Evolutionary conservation across 2,888 invertebrate species (phyloP).

Genomic region (Platycnemis pennipes): DNA sequence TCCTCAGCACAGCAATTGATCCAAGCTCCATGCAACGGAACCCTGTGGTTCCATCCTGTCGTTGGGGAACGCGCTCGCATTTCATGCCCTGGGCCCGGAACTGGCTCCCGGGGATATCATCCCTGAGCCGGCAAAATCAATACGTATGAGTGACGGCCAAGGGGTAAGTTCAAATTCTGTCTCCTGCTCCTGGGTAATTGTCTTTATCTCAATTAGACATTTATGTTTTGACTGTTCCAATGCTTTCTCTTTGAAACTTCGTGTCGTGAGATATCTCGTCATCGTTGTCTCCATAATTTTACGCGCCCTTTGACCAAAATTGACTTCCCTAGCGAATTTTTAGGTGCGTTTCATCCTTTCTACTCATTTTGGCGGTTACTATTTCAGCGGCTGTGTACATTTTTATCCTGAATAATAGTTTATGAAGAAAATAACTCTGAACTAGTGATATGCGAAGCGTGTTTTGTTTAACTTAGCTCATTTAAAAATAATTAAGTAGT

Average conservation of each 20-base stretch:
- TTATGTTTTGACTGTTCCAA: not conserved
- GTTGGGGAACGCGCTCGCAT: not conserved
- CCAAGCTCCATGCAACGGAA: not conserved
- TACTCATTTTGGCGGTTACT: not conserved
- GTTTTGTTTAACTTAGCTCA: not conserved
- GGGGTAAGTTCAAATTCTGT: conserved; percentile 51
- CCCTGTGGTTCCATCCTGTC: not conserved
- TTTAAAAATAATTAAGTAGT: no score
- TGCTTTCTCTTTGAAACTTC: not conserved
- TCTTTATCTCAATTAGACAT: not conserved
- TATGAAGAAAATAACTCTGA: not conserved
- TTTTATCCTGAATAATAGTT: not conserved
- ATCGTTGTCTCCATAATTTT: not conserved
- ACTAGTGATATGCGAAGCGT: not conserved
- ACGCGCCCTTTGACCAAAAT: not conserved
- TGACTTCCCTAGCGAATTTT: not conserved
- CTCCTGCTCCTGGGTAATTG: not conserved
- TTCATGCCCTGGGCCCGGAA: conserved; percentile 31
- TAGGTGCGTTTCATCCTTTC: not conserved
- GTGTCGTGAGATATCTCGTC: not conserved
- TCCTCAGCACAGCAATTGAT: not conserved
- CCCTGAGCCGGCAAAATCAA: conserved; percentile 63
- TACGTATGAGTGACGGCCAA: conserved; percentile 27
- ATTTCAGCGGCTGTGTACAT: not conserved
- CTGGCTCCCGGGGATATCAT: conserved; percentile 30